phyloP scores from a whole-genome alignment of 2,888 invertebrate genomes.

The Epinotia bilunana region DNA sequence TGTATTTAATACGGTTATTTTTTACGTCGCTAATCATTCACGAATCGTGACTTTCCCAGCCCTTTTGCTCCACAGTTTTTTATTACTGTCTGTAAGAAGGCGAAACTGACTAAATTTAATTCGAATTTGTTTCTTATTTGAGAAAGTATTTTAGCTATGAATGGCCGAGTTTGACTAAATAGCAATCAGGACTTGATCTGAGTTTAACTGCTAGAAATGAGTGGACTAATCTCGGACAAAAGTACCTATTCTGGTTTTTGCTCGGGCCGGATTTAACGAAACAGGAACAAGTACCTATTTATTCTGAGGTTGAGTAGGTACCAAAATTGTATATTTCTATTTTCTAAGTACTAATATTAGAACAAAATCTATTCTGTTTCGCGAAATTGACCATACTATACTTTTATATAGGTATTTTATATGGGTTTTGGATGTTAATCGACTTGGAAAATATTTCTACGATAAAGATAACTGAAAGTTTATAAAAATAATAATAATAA shows the following conservation, averaged over 20 bases:
- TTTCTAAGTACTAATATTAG: background rate
- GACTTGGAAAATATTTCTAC: no score
- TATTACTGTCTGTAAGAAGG: background rate
- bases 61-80: constrained; percentile 43
- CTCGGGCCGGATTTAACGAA: background rate
- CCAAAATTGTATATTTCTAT: background rate
- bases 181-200: background rate
- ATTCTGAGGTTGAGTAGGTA: background rate
- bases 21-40: constrained; percentile 68
- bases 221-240: background rate
- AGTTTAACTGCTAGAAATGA: background rate
- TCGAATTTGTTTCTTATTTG: background rate
- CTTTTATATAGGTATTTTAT: no score
- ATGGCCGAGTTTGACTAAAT: background rate
- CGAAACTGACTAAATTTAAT: constrained; percentile 9
- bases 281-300: background rate
- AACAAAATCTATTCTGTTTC: background rate
- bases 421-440: no score
- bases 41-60: constrained; percentile 69
- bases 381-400: no score
- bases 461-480: no score
- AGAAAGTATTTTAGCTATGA: background rate
- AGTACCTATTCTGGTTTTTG: background rate
- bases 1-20: constrained; percentile 80
- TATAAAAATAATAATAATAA: no score